Evolutionary conservation across 2,888 invertebrate genomes (phyloP).

Genomic region (Alcis repandata): DNA sequence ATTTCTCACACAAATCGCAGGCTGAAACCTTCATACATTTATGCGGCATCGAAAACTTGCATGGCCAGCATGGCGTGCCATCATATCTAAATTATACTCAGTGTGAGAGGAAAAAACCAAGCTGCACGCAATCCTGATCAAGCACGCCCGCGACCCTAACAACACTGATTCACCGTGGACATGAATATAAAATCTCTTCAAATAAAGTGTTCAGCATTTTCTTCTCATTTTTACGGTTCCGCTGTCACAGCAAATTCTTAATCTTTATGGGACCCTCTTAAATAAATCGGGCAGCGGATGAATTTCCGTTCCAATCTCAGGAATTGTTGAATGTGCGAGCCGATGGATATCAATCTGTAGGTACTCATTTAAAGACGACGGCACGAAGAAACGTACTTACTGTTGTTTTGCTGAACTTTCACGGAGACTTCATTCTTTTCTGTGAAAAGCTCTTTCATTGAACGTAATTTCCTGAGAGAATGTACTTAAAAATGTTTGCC

Average conservation of each 20-base stretch:
- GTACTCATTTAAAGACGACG: conserved; percentile 45
- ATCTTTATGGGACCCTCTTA: conserved; percentile 52
- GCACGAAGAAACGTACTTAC: conserved; percentile 22
- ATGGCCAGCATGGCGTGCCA: conserved; percentile 4
- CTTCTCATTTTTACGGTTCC: conserved; percentile 42
- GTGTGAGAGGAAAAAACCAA: conserved; percentile 1
- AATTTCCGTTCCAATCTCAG: conserved; percentile 46
- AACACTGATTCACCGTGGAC: conserved; percentile 48
- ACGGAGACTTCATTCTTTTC: conserved; percentile 20
- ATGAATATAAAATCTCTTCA: conserved; percentile 50
- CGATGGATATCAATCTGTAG: conserved; percentile 44
- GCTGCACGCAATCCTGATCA: neutral
- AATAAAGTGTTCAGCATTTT: conserved; percentile 35
- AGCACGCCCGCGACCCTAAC: conserved; percentile 2
- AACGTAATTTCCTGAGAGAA: neutral
- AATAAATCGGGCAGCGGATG: conserved; percentile 50
- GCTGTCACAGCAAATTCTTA: conserved; percentile 50
- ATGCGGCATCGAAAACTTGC: conserved; percentile 5
- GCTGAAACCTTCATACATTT: neutral
- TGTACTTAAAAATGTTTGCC: neutral
- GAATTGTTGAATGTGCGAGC: conserved; percentile 49
- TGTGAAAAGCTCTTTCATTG: neutral
- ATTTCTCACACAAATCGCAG: neutral
- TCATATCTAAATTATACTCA: neutral
- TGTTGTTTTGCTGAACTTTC: conserved; percentile 40